Conservation (phyloP, 64 coral and sea anemone genomes). For the Montipora cactus region DNA sequence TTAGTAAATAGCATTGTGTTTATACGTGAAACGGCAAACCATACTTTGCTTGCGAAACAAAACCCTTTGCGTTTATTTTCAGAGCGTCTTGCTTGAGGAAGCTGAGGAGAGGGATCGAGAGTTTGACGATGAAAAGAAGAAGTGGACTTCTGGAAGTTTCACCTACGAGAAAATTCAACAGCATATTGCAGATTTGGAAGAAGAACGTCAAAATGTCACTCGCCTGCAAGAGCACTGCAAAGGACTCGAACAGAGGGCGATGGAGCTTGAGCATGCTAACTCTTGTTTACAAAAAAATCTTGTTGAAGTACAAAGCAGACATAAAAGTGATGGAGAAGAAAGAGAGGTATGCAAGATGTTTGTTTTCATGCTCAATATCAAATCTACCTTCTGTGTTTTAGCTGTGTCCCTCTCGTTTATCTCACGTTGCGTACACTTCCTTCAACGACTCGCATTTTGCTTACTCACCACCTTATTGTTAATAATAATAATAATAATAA, state of each 20-base stretch:
- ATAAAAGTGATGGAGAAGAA: conserved; percentile 21
- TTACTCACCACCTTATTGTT: no score
- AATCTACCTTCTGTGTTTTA: no score
- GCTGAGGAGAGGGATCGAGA: conserved; percentile 66
- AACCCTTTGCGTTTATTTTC: neutral
- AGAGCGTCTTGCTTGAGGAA: conserved; percentile 53
- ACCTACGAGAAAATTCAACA: conserved; percentile 50
- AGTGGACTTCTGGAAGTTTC: conserved; percentile 17
- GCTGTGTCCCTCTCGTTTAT: no score
- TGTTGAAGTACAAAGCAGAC: neutral
- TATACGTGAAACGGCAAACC: no score
- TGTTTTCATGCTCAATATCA: neutral
- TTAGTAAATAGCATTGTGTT: no score
- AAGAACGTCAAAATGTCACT: conserved; percentile 30
- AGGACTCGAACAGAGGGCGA: conserved; percentile 9
- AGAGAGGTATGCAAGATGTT: neutral
- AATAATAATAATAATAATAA: no score
- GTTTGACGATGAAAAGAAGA: conserved; percentile 13
- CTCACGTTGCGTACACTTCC: no score
- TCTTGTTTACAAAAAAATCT: conserved; percentile 8
- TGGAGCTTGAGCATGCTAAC: conserved; percentile 26
- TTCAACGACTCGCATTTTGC: no score
- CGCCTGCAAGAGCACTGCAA: conserved; percentile 46
- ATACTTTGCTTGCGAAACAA: no score
- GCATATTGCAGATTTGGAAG: conserved; percentile 3